A percentile compares a stretch with the other conserved stretches of the same genome.
Evolutionary conservation across 2,113 vertebrate species (phyloP).

Genomic region (Chelonoidis abingdonii): DNA sequence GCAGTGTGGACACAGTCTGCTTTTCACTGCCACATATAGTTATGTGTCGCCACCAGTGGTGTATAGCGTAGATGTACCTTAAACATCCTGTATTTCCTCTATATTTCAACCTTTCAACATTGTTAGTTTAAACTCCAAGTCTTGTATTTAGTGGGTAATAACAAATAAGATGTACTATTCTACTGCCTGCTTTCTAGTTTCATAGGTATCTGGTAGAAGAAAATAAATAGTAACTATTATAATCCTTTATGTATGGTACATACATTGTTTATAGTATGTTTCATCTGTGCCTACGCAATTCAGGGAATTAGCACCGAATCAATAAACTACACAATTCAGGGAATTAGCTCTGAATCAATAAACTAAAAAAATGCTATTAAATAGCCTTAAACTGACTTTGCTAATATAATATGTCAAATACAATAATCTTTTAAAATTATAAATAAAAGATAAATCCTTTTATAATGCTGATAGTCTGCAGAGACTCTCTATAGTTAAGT

Average conservation of each 20-base stretch:
- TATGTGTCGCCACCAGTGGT: too few species aligned
- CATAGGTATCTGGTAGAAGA: background rate
- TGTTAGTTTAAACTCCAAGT: background rate
- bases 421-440: slow-evolving; percentile 26
- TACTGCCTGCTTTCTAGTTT: background rate
- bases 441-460: background rate
- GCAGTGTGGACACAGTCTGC: too few species aligned
- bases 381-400: slow-evolving; percentile 3
- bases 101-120: background rate
- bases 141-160: background rate
- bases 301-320: background rate
- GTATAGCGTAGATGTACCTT: background rate
- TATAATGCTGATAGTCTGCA: background rate
- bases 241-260: background rate
- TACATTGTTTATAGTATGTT: background rate
- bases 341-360: background rate
- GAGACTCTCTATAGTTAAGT: background rate
- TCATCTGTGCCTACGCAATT: background rate
- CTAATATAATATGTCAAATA: slow-evolving; percentile 20
- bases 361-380: slow-evolving; percentile 8
- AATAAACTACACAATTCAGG: background rate
- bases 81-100: background rate
- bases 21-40: too few species aligned
- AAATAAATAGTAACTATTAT: background rate
- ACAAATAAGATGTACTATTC: background rate